phyloP scores from a whole-genome alignment of 2,888 invertebrate species.

The Baccha elongata region DNA sequence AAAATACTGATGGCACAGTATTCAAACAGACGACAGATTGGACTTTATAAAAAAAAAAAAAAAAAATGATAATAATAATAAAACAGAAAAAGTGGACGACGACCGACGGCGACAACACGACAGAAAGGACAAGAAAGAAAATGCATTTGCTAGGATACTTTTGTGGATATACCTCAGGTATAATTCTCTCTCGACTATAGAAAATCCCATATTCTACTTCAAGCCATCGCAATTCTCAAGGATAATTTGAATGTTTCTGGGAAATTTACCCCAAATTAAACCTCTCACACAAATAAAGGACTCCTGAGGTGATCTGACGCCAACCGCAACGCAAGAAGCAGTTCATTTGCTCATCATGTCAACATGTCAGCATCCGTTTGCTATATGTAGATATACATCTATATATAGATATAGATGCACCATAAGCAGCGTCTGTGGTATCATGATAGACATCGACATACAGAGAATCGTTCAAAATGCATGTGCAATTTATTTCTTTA shows the following conservation, averaged over 20 bases:
- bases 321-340: constrained; percentile 65
- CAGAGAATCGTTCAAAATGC: constrained; percentile 3
- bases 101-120: no score
- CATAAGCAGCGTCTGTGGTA: constrained; percentile 34
- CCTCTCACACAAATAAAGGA: constrained; percentile 25
- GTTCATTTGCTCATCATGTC: constrained; percentile 72
- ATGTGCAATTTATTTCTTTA: constrained; percentile 64
- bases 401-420: no score
- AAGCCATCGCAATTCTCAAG: constrained; percentile 14
- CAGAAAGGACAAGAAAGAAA: constrained; percentile 24
- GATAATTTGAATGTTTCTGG: constrained; percentile 68
- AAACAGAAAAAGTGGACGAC: constrained; percentile 55
- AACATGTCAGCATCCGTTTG: constrained; percentile 71
- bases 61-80: constrained; percentile 62
- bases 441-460: constrained; percentile 49
- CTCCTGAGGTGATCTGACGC: background rate
- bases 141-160: constrained; percentile 47
- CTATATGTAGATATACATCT: no score
- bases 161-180: constrained; percentile 58
- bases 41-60: constrained; percentile 36
- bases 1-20: constrained; percentile 66
- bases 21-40: constrained; percentile 65
- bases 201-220: background rate
- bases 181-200: constrained; percentile 26
- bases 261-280: constrained; percentile 71